These are phyloP conservation scores for Psittacara wagleri DNA, from an alignment of 2,113 vertebrate genomes.

Conservation along the genomic window DNA sequence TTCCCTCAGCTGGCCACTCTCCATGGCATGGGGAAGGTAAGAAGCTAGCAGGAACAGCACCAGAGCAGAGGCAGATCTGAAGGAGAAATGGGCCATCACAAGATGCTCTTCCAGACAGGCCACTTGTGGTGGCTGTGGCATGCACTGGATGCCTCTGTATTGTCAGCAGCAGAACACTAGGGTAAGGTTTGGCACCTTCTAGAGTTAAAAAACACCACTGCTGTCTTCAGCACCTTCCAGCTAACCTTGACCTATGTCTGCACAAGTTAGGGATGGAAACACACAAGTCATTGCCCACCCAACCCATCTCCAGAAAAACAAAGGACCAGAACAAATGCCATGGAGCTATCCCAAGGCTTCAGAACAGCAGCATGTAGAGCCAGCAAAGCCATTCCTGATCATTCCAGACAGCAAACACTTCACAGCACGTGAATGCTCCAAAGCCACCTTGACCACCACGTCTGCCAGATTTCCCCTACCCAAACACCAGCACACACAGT, in stretches of 20 bases:
- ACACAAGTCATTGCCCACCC: neutral
- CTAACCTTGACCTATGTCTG: neutral
- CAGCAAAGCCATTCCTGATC: neutral
- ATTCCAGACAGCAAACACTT: neutral
- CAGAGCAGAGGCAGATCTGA: neutral
- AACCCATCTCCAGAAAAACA: neutral
- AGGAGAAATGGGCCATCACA: neutral
- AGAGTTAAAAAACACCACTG: neutral
- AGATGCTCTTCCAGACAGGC: neutral
- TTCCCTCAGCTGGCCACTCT: neutral
- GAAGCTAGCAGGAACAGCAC: neutral
- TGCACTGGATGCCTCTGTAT: rapidly evolving
- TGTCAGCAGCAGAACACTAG: neutral
- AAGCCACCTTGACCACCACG: rapidly evolving
- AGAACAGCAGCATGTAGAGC: neutral
- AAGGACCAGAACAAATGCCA: rapidly evolving
- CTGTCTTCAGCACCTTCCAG: neutral
- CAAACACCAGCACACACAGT: neutral
- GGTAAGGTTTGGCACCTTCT: neutral
- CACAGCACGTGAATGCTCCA: rapidly evolving
- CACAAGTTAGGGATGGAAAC: neutral
- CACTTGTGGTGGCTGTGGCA: neutral
- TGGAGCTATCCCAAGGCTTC: neutral
- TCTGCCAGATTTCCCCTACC: neutral
- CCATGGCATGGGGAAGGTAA: neutral